These are phyloP conservation scores for Lissonota sp. DNA, from an alignment of 2,888 invertebrate genomes.

Conservation along the genomic window DNA sequence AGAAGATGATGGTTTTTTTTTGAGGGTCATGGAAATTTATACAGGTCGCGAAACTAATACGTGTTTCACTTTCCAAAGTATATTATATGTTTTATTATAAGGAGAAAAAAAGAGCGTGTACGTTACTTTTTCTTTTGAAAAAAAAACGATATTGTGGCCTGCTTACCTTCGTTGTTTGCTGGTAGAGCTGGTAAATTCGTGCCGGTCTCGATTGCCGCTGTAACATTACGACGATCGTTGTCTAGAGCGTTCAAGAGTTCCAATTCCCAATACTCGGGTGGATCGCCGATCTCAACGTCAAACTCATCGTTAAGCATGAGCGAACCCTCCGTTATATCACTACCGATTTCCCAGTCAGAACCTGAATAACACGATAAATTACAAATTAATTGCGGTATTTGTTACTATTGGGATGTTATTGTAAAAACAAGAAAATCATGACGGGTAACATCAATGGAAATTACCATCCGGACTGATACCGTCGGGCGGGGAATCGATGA, in stretches of 20 bases:
- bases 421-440: constrained; percentile 1
- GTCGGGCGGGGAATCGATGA: constrained; percentile 84
- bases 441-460: not conserved
- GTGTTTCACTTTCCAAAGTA: not conserved
- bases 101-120: not conserved
- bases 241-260: constrained; percentile 59
- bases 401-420: no score
- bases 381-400: no score
- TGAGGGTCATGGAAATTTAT: constrained; percentile 3
- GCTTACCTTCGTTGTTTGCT: constrained; percentile 66
- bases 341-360: constrained; percentile 90
- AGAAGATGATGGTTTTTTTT: constrained; percentile 31
- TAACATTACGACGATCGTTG: constrained; percentile 64
- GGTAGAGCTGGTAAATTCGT: constrained; percentile 76
- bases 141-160: not conserved
- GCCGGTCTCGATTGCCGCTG: constrained; percentile 70
- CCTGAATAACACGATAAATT: constrained; percentile 80
- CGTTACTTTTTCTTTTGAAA: not conserved
- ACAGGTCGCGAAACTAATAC: no score
- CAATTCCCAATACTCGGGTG: constrained; percentile 72
- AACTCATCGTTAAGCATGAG: constrained; percentile 80
- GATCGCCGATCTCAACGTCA: constrained; percentile 70
- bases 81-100: not conserved
- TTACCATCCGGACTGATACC: constrained; percentile 88
- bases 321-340: constrained; percentile 84